Conservation (phyloP, 2,797 vertebrate species). For the Caiman crocodilus region DNA sequence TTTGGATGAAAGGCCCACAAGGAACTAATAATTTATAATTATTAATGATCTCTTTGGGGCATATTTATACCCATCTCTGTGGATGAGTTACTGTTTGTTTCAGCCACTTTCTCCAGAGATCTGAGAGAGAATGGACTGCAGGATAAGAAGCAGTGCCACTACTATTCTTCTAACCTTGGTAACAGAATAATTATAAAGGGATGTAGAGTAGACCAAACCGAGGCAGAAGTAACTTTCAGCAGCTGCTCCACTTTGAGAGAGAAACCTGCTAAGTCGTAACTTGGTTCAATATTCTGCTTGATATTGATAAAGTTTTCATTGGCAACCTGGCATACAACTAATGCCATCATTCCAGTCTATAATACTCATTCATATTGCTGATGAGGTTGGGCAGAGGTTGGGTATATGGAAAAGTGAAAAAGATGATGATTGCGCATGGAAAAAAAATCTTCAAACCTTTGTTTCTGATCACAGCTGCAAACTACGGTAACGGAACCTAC, state of each 20-base stretch:
- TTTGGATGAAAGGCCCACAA: neutral
- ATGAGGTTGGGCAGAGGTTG: neutral
- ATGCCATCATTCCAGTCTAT: neutral
- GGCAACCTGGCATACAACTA: neutral
- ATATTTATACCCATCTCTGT: neutral
- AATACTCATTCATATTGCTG: no score
- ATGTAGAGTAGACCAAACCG: neutral
- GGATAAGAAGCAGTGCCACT: neutral
- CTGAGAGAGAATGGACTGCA: neutral
- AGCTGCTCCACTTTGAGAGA: neutral
- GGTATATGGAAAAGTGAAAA: neutral
- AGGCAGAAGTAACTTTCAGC: neutral
- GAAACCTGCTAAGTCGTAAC: neutral
- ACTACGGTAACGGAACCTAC: constrained; percentile 86
- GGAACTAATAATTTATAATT: neutral
- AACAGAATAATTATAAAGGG: neutral
- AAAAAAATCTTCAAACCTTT: neutral
- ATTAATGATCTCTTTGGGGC: neutral
- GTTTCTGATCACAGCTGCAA: constrained; percentile 78
- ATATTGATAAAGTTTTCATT: neutral
- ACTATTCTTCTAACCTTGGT: neutral
- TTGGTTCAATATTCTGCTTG: neutral
- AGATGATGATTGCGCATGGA: neutral
- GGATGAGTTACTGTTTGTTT: neutral
- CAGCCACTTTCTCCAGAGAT: neutral